Evolutionary conservation across 2,797 vertebrate genomes (phyloP), one percentile per base, ranked within the genome.

Genomic region (Helarctos malayanus): DNA sequence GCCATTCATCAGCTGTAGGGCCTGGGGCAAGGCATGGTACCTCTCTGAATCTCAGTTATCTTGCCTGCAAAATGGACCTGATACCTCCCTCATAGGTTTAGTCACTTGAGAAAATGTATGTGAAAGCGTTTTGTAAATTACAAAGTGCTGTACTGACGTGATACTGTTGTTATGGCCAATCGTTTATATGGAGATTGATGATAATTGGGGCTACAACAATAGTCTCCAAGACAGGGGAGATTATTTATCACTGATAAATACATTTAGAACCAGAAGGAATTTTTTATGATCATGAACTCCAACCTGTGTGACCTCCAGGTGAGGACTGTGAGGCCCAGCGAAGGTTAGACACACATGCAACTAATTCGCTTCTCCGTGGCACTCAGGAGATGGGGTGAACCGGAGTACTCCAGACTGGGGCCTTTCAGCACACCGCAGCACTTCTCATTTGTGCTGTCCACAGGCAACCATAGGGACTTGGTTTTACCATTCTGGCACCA

Each of bases 21-120:
- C 21, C 23, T 16, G 35, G 29, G 47, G 59, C 35, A 90, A 84
- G 75, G 47, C n/a, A 21, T 14, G 81, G 7, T 29, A 15, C 61
- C 21, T 81, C 18, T 71, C 14, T 84, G 65, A 84, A 45, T 54
- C 80, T 89, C 27, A 47, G 38, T 35, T 59, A 19, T 10, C 27
- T 80, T 86, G 29, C 47, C 56, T 93, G 73, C 61, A 95, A 56
- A 92, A n/a, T 80, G 52, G 86, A 92, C 41, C 56, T 21, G 78
- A 18, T 45, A 57, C 19, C 52, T 95, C 2, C 57, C 45, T 81
- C 38, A 56, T 59, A 86, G 56, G 47, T 8, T 83, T 32, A 80
- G 65, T 89, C 25, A 59, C 25, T 75, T 91, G 52, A 87, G 75
- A 89, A 92, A 86, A 87, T 65, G 25, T 71, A 57, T 14, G 9